Percentiles rank a stretch among this genome's conserved stretches.
Conservation (phyloP, 2,113 vertebrate species). For the Sebastes schlegelii region DNA sequence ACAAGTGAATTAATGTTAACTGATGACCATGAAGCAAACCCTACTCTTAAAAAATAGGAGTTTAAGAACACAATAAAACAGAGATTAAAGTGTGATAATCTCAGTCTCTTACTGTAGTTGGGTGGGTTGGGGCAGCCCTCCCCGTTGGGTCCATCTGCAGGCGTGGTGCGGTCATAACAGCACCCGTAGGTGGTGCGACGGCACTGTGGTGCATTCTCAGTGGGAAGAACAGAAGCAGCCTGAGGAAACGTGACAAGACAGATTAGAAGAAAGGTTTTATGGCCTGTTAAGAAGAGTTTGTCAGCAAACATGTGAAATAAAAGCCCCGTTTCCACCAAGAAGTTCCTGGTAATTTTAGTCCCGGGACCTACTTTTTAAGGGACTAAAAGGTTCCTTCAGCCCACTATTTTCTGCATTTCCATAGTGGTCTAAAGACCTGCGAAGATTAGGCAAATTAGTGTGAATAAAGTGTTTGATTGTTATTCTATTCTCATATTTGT, state of each 20-base stretch:
- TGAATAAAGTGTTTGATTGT: too few species aligned
- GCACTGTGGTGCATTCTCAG: constrained; percentile 83
- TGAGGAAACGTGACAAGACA: constrained; percentile 22
- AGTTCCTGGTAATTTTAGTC: too few species aligned
- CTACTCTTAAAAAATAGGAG: background rate
- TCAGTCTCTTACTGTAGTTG: constrained; percentile 81
- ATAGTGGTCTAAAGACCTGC: too few species aligned
- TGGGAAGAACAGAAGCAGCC: constrained; percentile 69
- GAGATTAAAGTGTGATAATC: background rate
- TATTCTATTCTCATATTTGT: too few species aligned
- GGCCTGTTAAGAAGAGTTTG: background rate
- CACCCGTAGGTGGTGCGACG: constrained; percentile 89
- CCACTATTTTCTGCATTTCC: too few species aligned
- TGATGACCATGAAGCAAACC: background rate
- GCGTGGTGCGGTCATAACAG: constrained; percentile 89
- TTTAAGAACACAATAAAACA: background rate
- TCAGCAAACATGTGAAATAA: background rate
- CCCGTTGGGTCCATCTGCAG: constrained; percentile 89
- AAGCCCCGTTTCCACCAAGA: too few species aligned
- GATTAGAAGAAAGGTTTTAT: background rate
- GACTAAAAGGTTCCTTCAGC: too few species aligned
- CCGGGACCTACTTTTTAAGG: too few species aligned
- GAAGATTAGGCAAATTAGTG: too few species aligned
- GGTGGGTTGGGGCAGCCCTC: constrained; percentile 89
- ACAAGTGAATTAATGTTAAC: too few species aligned